Evolutionary conservation across 1,140 invertebrate species (phyloP), one percentile per base, ranked within the genome.

Genomic region (Pararge aegeria): DNA sequence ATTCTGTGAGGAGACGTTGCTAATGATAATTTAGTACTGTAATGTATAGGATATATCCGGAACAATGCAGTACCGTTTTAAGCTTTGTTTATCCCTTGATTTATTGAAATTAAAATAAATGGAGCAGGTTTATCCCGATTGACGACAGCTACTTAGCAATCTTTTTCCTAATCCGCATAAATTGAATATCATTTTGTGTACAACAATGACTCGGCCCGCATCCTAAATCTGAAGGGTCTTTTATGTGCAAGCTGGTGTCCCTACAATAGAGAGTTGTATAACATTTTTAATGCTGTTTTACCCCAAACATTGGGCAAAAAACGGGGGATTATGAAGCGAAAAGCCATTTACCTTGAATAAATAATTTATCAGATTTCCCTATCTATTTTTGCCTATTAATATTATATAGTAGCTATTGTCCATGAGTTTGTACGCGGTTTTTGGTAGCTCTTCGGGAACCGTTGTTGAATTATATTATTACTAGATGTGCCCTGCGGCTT

Each of bases 171-270:
- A 27, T 58, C 55, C 24, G 24, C 34, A 62, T 54, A 54, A 58
- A 51, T 48, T 46, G 18, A 24, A 37, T 44, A 24, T 64, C 58
- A 66, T 67, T 70, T 66, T 64, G 56, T 65, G 64, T 66, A 66
- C 48, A 76, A 73, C 71, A 78, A 74, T 69, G 73, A 82, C 77
- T 73, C 72, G 69, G 56, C 74, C 81, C 81, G 75, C 80, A 80
- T 84, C 68, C 76, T 78, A 71, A 64, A 80, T 75, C 75, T 73
- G 63, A 66, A 62, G 57, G 49, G 55, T 70, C 57, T 57, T 77
- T 84, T 78, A 76, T 83, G 55, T 68, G 65, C 70, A 67, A 73
- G 68, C 65, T 76, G 63, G 48, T 68, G 61, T 62, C 64, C 51
- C 60, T 20, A 87, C 77, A 86, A 86, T 78, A 52, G 55, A 38